These are phyloP conservation scores for Lathamus discolor DNA, from an alignment of 2,113 vertebrate genomes.

Conservation along the genomic window DNA sequence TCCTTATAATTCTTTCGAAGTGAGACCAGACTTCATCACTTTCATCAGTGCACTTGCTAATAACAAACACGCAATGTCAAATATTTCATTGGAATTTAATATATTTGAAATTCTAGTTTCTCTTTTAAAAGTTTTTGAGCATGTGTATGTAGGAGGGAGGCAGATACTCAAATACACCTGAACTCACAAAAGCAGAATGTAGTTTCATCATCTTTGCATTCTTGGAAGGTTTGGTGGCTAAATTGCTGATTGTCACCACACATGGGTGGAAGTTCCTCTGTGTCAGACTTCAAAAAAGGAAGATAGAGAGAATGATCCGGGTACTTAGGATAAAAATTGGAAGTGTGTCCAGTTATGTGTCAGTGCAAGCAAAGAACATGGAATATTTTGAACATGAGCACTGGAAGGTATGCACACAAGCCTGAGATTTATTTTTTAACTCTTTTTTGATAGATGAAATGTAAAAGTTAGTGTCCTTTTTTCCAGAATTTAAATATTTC, in stretches of 20 bases:
- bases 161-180: neutral
- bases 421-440: neutral
- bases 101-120: neutral
- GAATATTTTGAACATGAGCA: neutral
- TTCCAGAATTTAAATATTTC: neutral
- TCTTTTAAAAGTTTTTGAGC: neutral
- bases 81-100: neutral
- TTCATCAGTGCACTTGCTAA: neutral
- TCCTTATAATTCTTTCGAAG: neutral
- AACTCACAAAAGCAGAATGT: neutral
- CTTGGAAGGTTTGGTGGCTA: neutral
- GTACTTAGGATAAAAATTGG: neutral
- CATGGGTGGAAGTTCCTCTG: neutral
- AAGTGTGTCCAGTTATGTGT: neutral
- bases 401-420: neutral
- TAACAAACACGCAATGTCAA: neutral
- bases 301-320: neutral
- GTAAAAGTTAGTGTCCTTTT: neutral
- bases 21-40: neutral
- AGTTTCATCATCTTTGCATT: neutral
- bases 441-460: neutral
- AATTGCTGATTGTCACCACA: neutral
- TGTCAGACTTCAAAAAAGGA: neutral
- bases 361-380: neutral
- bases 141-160: rapidly evolving